A percentile compares a stretch with the other conserved stretches of the same genome.
phyloP scores from a whole-genome alignment of 2,113 vertebrate species.

The Solenodon paradoxus region DNA sequence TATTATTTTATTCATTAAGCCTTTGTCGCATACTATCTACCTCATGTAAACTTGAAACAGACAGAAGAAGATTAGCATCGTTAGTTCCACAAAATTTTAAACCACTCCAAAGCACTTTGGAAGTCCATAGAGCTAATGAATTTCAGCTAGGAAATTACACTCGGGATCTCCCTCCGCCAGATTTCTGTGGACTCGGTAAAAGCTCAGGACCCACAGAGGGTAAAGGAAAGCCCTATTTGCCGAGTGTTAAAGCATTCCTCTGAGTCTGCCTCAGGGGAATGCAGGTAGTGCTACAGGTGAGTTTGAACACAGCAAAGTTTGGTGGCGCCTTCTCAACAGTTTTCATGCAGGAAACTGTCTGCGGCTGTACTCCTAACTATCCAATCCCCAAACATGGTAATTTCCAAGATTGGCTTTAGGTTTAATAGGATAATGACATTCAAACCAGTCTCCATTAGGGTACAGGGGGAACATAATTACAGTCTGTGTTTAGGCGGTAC shows the following conservation, averaged over 20 bases:
- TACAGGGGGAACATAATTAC: constrained; percentile 55
- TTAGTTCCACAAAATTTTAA: background rate
- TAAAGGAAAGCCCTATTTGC: background rate
- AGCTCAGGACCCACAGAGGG: background rate
- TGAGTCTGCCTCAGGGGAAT: background rate
- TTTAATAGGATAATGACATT: constrained; percentile 64
- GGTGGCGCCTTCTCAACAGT: background rate
- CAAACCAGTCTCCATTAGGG: constrained; percentile 43
- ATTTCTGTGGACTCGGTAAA: background rate
- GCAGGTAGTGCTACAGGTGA: background rate
- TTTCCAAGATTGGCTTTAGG: constrained; percentile 52
- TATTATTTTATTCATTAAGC: background rate
- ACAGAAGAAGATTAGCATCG: background rate
- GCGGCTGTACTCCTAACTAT: background rate
- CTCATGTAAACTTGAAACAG: background rate
- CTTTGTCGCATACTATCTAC: background rate
- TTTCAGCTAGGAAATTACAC: background rate
- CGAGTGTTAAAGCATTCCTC: background rate
- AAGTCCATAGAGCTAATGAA: background rate
- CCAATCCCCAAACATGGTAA: background rate
- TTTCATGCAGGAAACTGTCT: constrained; percentile 25
- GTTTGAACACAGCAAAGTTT: background rate
- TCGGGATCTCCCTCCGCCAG: background rate
- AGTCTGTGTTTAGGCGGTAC: constrained; percentile 47
- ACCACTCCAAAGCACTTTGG: background rate